Conservation (phyloP, 2,113 vertebrate genomes). For the Solea solea region DNA sequence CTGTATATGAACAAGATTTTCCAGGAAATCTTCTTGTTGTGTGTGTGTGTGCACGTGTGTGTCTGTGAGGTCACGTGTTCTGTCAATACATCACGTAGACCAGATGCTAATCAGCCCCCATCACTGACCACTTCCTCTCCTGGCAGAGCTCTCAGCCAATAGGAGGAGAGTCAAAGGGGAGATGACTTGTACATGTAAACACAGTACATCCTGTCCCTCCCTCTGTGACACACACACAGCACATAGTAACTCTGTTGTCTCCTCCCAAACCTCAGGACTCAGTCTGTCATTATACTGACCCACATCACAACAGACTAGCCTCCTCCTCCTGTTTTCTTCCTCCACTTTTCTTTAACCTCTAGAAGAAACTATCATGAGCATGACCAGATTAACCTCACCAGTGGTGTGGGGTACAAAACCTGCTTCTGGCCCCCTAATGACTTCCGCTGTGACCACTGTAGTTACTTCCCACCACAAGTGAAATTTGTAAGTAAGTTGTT, state of each 20-base stretch:
- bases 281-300: constrained; percentile 68
- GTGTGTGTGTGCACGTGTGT: neutral
- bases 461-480: neutral
- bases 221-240: constrained; percentile 35
- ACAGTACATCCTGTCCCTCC: constrained; percentile 60
- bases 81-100: constrained; percentile 24
- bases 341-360: constrained; percentile 24
- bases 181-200: constrained; percentile 64
- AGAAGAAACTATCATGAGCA: neutral
- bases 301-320: constrained; percentile 62
- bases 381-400: neutral
- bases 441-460: neutral
- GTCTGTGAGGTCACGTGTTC: constrained; percentile 8
- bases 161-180: constrained; percentile 42
- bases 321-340: neutral
- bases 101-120: constrained; percentile 68
- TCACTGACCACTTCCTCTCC: constrained; percentile 67
- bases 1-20: too few relatives aligned
- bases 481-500: too few relatives aligned
- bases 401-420: neutral
- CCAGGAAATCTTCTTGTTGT: neutral
- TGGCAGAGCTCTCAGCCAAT: constrained; percentile 52
- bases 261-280: constrained; percentile 64
- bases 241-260: constrained; percentile 25
- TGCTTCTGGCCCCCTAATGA: neutral